Evolutionary conservation across 2,888 invertebrate genomes (phyloP).

Genomic region (Quadriops clusia): DNA sequence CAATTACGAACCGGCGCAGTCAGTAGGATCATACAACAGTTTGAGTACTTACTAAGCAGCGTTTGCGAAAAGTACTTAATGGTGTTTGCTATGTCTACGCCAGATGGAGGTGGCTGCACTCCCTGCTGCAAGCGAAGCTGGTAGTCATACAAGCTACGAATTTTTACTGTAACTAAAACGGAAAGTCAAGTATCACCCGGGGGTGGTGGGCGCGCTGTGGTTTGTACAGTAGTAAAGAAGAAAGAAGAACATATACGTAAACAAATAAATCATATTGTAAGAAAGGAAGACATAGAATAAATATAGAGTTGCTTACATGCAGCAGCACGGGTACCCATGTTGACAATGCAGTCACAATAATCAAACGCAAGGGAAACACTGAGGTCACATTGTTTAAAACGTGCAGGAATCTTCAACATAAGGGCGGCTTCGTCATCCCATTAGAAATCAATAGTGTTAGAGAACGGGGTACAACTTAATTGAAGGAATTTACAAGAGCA

Average conservation of each 20-base stretch:
- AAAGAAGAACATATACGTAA: too few species aligned
- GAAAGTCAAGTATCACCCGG: too few species aligned
- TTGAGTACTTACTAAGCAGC: conserved; percentile 66
- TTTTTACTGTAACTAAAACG: conserved; percentile 96
- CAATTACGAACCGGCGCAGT: too few species aligned
- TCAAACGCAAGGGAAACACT: conserved; percentile 41
- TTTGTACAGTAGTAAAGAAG: too few species aligned
- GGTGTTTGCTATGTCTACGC: conserved; percentile 92
- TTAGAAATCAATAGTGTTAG: conserved; percentile 36
- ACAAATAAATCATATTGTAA: too few species aligned
- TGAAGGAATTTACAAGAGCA: conserved; percentile 35
- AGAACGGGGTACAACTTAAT: conserved; percentile 34
- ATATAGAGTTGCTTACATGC: conserved; percentile 74
- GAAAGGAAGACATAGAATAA: too few species aligned
- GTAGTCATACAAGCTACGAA: conserved; percentile 92
- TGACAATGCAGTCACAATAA: conserved; percentile 44
- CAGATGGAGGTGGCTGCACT: conserved; percentile 83
- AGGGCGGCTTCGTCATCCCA: conserved; percentile 37
- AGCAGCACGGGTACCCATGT: conserved; percentile 88
- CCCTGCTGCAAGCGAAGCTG: conserved; percentile 87
- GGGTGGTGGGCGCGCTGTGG: too few species aligned
- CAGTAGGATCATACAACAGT: conserved; percentile 1
- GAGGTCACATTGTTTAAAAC: conserved; percentile 41
- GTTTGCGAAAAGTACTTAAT: conserved; percentile 97
- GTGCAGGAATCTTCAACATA: conserved; percentile 41